Evolutionary conservation across 2,888 invertebrate genomes (phyloP), one percentile per base, ranked within the genome.

Genomic region (Andricus curvator): DNA sequence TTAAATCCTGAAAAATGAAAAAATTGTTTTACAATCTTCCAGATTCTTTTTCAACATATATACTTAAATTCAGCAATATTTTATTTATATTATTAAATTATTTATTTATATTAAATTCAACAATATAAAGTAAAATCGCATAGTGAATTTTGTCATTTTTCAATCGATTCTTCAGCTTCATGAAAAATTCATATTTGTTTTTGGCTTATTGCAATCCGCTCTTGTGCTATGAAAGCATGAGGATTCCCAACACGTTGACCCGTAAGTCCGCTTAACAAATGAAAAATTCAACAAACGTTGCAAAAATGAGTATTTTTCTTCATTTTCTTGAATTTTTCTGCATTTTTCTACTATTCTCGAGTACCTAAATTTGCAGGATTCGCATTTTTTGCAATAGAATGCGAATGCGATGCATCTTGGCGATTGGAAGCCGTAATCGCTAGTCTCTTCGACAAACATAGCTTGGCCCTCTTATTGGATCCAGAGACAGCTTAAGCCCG

Each of bases 341-440:
- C 0, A 5, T 33, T 33, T 33, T 33, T 33, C 48, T 25, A 13
- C 68, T 25, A 13, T 51, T 70, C 29, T 29, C 29, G 51, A 29
- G 51, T 29, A 51, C 33, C 4, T 3, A 11, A 74, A 74, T 74
- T 68, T 51, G 70, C 33, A 48, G 48, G 51, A 51, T 74, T 74
- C 5, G 51, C 33, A 51, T 33, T 56, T 56, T 33, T 56, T 33
- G n/a, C 33, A 74, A 56, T 74, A 33, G 56, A 74, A 74, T 74
- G 51, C 29, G 70, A 74, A 56, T 74, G 29, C 29, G 70, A 74
- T n/a, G 56, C 70, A 74, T 74, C 51, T 74, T 56, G 51, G 51
- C 70, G 70, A 74, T 74, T 74, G 70, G n/a, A 74, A 74, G 51
- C 56, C 70, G 51, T 74, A 74, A 74, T 74, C 70, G 70, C 70